phyloP scores from a whole-genome alignment of 2,888 invertebrate species.

The Drosophila helvetica region DNA sequence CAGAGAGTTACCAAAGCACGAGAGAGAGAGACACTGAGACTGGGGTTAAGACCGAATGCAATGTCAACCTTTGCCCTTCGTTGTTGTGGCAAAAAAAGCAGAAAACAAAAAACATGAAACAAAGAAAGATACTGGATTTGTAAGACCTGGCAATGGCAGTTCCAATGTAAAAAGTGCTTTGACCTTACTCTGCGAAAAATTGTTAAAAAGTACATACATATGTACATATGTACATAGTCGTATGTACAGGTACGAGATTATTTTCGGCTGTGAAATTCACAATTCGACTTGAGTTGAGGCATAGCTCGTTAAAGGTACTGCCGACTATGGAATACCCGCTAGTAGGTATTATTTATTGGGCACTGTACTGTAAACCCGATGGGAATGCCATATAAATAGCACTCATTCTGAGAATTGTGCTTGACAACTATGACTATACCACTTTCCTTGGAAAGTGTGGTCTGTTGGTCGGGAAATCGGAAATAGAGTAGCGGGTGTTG shows the following conservation, averaged over 20 bases:
- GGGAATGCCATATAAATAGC: background rate
- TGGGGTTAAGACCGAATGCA: constrained; percentile 33
- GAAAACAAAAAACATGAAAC: constrained; percentile 3
- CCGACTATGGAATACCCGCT: background rate
- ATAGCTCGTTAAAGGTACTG: background rate
- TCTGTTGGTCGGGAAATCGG: background rate
- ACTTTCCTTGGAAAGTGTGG: background rate
- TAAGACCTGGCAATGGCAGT: constrained; percentile 49
- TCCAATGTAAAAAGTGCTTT: constrained; percentile 62
- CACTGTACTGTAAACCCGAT: background rate
- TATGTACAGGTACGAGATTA: background rate
- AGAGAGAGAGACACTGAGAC: constrained; percentile 15
- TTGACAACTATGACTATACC: too few species aligned
- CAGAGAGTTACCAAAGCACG: background rate
- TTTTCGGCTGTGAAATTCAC: background rate
- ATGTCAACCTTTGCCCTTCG: constrained; percentile 36
- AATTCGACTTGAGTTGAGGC: background rate
- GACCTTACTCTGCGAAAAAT: constrained; percentile 65
- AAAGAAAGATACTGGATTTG: constrained; percentile 30
- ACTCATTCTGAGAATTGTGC: background rate
- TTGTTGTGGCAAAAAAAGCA: constrained; percentile 17
- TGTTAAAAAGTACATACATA: constrained; percentile 35
- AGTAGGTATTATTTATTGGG: background rate
- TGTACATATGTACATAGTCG: background rate
- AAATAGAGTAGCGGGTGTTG: background rate